phyloP scores from a whole-genome alignment of 2,888 invertebrate species.

The Bombyx huttoni region DNA sequence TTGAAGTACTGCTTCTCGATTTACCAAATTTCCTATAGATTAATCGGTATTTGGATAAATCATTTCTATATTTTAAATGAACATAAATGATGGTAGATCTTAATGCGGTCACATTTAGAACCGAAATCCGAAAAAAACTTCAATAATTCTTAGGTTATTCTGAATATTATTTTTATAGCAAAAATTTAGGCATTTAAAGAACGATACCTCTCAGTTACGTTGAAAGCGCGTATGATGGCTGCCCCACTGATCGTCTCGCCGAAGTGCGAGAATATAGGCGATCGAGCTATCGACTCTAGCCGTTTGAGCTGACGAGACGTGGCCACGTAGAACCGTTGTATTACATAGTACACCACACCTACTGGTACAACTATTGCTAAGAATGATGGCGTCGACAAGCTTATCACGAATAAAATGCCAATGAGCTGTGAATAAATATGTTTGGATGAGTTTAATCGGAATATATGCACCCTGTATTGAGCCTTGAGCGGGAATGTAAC shows the following conservation, averaged over 20 bases:
- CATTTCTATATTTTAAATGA: no score
- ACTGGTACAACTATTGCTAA: slow-evolving; percentile 85
- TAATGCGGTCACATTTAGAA: no score
- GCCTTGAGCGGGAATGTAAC: no score
- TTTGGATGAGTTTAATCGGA: slow-evolving; percentile 12
- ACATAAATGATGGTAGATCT: no score
- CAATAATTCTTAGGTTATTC: no score
- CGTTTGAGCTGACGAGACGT: slow-evolving; percentile 95
- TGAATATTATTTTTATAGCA: no score
- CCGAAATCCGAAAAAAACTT: no score
- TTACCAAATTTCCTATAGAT: no score
- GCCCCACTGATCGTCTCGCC: slow-evolving; percentile 93
- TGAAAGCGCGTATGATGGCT: slow-evolving; percentile 88
- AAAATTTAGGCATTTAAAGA: no score
- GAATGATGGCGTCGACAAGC: slow-evolving; percentile 88
- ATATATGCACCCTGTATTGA: no score
- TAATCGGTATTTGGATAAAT: no score
- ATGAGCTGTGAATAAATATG: slow-evolving; percentile 74
- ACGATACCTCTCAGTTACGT: slow-evolving; percentile 74
- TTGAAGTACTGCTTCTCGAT: no score
- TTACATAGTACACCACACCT: slow-evolving; percentile 85
- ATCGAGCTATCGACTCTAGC: slow-evolving; percentile 92
- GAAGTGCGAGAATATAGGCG: slow-evolving; percentile 97
- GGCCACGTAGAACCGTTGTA: slow-evolving; percentile 95
- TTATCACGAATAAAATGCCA: slow-evolving; percentile 89